Evolutionary conservation across 2,797 vertebrate species (phyloP).

Genomic region (Ciconia nigra): DNA sequence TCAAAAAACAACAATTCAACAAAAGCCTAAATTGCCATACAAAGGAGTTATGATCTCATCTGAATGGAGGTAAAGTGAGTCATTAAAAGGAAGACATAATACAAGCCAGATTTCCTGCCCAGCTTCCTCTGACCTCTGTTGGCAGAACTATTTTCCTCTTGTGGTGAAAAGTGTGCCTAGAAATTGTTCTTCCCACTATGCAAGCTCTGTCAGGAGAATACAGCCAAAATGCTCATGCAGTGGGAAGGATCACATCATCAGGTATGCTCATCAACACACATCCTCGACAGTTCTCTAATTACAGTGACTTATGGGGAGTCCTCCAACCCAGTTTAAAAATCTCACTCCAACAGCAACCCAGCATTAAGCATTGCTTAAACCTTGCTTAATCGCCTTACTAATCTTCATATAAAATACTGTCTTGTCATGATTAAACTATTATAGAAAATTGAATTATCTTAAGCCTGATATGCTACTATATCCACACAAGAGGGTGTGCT

Average conservation of each 20-base stretch:
- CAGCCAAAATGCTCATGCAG: not conserved
- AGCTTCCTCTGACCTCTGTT: slow-evolving; percentile 20
- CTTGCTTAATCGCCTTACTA: not conserved
- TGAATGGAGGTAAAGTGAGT: not conserved
- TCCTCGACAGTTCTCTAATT: not conserved
- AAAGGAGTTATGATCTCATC: slow-evolving; percentile 19
- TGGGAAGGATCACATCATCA: not conserved
- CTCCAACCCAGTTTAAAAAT: not conserved
- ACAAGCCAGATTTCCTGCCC: slow-evolving; percentile 12
- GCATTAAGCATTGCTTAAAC: not conserved
- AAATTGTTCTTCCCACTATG: not conserved
- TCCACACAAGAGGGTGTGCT: not conserved
- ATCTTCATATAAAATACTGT: not conserved
- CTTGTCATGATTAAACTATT: not conserved
- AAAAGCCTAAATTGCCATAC: not conserved
- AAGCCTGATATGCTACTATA: not conserved
- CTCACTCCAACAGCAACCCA: not conserved
- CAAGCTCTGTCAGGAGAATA: not conserved
- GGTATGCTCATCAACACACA: not conserved
- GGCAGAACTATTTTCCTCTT: not conserved
- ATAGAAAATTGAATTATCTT: not conserved
- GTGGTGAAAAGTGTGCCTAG: not conserved
- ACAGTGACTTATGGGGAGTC: not conserved
- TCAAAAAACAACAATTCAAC: not conserved
- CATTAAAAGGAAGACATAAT: slow-evolving; percentile 33